Evolutionary conservation across 2,113 vertebrate genomes (phyloP).

Genomic region (Motacilla tschutschensis): DNA sequence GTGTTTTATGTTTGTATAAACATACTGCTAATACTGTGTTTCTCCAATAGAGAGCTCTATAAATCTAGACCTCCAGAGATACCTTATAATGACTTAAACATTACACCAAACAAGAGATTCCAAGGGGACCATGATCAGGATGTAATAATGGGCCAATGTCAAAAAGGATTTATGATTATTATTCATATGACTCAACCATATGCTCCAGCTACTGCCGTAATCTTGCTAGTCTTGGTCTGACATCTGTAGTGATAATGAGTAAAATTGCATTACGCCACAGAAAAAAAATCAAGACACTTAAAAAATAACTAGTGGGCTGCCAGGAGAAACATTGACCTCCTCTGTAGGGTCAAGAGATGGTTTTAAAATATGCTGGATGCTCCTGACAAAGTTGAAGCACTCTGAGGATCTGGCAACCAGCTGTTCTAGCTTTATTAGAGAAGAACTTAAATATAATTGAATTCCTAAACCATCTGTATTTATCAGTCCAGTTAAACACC

Average conservation of each 20-base stretch:
- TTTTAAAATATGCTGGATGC: constrained; percentile 72
- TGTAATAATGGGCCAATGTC: constrained; percentile 76
- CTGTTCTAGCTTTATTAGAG: constrained; percentile 76
- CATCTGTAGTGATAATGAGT: constrained; percentile 81
- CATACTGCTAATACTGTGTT: constrained; percentile 62
- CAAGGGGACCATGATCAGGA: constrained; percentile 72
- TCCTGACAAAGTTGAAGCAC: constrained; percentile 62
- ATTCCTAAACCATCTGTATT: constrained; percentile 62
- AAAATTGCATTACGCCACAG: constrained; percentile 76
- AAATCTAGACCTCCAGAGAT: constrained; percentile 67
- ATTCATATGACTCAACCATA: constrained; percentile 75
- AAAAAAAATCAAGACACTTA: constrained; percentile 75
- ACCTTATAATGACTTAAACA: constrained; percentile 72
- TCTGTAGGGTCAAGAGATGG: constrained; percentile 73
- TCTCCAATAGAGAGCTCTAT: constrained; percentile 65
- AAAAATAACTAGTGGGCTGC: constrained; percentile 71
- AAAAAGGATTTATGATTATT: constrained; percentile 78
- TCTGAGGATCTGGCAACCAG: constrained; percentile 76
- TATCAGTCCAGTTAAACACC: constrained; percentile 40
- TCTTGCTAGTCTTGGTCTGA: constrained; percentile 66
- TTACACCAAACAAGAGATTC: constrained; percentile 67
- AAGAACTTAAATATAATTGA: constrained; percentile 68
- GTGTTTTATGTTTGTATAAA: constrained; percentile 61
- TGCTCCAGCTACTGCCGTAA: constrained; percentile 72
- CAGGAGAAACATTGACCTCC: constrained; percentile 75